phyloP scores from a whole-genome alignment of 2,113 vertebrate genomes.

The Atherinomorus stipes region DNA sequence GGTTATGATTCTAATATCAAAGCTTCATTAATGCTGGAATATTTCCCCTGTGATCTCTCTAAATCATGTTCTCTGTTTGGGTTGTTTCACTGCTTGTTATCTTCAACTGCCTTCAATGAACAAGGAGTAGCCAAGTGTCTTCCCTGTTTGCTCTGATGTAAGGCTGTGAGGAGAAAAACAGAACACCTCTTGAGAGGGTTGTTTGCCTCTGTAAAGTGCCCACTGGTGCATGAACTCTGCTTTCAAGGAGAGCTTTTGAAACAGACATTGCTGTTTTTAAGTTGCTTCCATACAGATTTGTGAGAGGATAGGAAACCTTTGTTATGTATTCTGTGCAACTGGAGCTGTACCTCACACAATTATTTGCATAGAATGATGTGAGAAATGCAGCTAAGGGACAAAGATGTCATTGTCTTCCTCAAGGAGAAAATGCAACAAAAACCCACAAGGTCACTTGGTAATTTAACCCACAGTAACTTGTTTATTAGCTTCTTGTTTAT shows the following conservation, averaged over 20 bases:
- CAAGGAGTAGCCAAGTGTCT: background rate
- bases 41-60: background rate
- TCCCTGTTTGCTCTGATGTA: constrained; percentile 6
- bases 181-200: constrained; percentile 15
- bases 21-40: background rate
- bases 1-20: background rate
- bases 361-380: constrained; percentile 31
- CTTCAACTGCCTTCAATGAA: background rate
- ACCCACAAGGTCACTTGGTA: constrained; percentile 4
- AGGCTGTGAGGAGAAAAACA: constrained; percentile 9
- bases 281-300: constrained; percentile 19
- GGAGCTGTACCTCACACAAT: background rate
- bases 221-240: background rate
- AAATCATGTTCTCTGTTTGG: background rate
- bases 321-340: constrained; percentile 10
- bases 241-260: constrained; percentile 3
- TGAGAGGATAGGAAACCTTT: background rate
- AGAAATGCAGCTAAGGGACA: background rate
- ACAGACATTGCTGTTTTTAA: background rate
- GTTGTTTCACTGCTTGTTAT: background rate
- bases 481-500: constrained; percentile 21
- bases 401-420: background rate
- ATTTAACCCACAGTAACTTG: constrained; percentile 4
- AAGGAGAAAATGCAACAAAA: background rate
- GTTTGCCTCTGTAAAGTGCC: constrained; percentile 19